A percentile compares a stretch with the other conserved stretches of the same genome.
Evolutionary conservation across 2,113 vertebrate species (phyloP).

Genomic region (Phyllostomus discolor): DNA sequence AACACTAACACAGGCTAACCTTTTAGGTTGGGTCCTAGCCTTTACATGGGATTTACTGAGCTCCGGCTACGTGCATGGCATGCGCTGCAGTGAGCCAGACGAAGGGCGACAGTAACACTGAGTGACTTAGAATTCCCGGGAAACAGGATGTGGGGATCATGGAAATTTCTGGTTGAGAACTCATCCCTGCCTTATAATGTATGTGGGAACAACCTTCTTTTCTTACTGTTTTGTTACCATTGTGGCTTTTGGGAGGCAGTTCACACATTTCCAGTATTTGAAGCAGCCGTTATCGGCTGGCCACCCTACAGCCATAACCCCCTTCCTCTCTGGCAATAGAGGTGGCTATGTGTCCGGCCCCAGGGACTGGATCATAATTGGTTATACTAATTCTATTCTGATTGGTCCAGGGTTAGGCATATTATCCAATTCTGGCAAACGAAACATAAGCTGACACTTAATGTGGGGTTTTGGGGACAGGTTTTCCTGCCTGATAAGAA

Average conservation of each 20-base stretch:
- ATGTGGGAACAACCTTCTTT: neutral
- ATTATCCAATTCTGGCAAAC: neutral
- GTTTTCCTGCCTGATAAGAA: neutral
- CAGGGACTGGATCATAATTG: neutral
- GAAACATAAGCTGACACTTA: neutral
- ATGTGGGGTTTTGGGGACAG: neutral
- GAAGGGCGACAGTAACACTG: neutral
- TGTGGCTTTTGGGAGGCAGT: neutral
- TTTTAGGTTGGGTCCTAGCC: neutral
- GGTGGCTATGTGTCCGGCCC: neutral
- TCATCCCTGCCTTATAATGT: neutral
- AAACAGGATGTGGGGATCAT: neutral
- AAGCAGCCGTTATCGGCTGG: neutral
- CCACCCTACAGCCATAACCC: too few relatives aligned
- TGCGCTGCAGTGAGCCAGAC: neutral
- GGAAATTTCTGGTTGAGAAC: neutral
- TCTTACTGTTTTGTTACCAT: neutral
- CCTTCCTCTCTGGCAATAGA: neutral
- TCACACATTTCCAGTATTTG: neutral
- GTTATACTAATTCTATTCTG: neutral
- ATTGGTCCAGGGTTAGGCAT: neutral
- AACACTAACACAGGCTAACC: neutral
- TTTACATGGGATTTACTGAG: neutral
- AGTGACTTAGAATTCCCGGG: neutral
- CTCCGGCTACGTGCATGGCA: fast-evolving